A percentile compares a stretch with the other conserved stretches of the same genome.
Evolutionary conservation across 2,113 vertebrate species (phyloP).

Genomic region (Vombatus ursinus): DNA sequence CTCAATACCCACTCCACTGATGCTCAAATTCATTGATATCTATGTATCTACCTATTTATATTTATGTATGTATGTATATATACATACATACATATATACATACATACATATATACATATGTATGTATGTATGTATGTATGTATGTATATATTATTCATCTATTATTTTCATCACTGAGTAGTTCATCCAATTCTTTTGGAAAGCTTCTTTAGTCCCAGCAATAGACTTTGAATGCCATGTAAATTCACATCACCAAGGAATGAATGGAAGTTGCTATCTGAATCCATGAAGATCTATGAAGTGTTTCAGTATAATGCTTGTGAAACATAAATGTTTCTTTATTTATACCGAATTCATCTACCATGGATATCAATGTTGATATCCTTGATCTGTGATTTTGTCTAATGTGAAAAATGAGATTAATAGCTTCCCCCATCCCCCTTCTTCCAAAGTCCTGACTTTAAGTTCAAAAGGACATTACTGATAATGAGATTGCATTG

Average conservation of each 20-base stretch:
- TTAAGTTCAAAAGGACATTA: no score
- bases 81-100: no score
- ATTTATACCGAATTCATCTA: neutral
- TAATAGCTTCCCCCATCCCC: no score
- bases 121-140: no score
- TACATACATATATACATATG: no score
- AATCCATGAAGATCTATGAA: neutral
- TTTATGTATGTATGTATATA: neutral
- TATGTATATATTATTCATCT: neutral
- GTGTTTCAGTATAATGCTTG: neutral
- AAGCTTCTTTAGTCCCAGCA: neutral
- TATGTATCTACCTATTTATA: neutral
- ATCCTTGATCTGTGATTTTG: neutral
- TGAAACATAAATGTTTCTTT: neutral
- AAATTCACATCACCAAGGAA: neutral
- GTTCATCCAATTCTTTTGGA: neutral
- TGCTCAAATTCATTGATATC: neutral
- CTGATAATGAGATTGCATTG: no score
- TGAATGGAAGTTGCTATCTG: neutral
- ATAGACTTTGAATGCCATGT: neutral
- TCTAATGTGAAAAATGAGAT: neutral
- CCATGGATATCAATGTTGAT: neutral
- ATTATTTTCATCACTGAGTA: neutral
- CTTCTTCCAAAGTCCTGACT: no score
- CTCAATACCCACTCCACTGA: neutral